Evolutionary conservation across 2,113 vertebrate genomes (phyloP).

Genomic region (Talpa occidentalis): DNA sequence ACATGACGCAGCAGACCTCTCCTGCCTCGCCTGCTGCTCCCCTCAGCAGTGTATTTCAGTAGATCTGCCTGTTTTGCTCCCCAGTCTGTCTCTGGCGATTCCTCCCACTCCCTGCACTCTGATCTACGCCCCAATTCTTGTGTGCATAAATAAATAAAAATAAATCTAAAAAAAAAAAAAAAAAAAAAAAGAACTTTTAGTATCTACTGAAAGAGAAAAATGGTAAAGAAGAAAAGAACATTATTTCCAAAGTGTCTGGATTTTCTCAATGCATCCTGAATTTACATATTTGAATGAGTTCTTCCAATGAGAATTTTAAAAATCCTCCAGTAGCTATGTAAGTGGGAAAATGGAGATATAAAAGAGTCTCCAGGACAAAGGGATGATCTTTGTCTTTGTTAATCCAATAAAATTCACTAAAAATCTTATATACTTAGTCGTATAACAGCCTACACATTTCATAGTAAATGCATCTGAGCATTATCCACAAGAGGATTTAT

Average conservation of each 20-base stretch:
- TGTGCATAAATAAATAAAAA: too few species aligned
- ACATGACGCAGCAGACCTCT: too few species aligned
- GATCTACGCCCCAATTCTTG: too few species aligned
- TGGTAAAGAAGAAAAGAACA: not conserved
- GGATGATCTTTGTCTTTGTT: not conserved
- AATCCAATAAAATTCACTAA: constrained; percentile 3
- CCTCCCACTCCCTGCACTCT: too few species aligned
- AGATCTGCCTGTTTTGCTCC: too few species aligned
- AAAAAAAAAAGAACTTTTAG: not conserved
- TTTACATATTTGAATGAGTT: constrained; percentile 36
- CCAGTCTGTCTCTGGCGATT: too few species aligned
- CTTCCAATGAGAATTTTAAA: constrained; percentile 13
- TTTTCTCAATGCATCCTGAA: constrained; percentile 25
- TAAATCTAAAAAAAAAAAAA: too few species aligned
- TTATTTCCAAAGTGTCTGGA: constrained; percentile 6
- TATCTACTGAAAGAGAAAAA: constrained; percentile 30
- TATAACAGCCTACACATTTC: not conserved
- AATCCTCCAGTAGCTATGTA: not conserved
- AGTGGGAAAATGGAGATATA: not conserved
- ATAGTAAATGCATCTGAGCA: not conserved
- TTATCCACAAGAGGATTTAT: not conserved
- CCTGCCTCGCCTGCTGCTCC: too few species aligned
- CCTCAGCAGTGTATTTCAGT: too few species aligned
- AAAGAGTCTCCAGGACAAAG: not conserved
- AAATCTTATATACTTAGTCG: not conserved